Base-by-base conservation (phyloP, 2,113 vertebrate genomes). In the Perognathus longimembris region DNA sequence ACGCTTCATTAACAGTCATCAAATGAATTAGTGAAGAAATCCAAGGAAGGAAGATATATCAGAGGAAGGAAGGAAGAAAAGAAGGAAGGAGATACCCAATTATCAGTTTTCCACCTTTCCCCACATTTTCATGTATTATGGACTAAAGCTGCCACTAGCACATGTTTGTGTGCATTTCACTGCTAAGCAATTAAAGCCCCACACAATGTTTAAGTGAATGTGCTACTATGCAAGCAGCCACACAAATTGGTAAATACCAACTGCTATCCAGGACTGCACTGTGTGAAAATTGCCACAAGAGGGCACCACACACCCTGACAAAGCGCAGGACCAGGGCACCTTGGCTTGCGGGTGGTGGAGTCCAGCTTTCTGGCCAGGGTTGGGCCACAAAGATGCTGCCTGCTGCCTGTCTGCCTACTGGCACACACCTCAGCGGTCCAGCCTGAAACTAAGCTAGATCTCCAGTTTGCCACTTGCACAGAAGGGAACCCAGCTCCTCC, bases 251-350 rank as follows among this genome's bases (percentile, higher is more conserved):
- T 21, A 57, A 59, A 50, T 4, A 3, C 73, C 6, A 2, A 20
- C 32, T 34, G 17, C 30, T 61, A 20, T 15, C 21, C 8, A 38
- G 54, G 1, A 17, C 17, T 97, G 97, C 94, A 97, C 79, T 95
- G 85, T 6, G 32, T 0, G 0, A 22, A 1, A 71, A 7, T 21
- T 34, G 81, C 96, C 98, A 96, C 97, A 89, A 98, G 98, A 96
- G 97, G 97, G 95, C 92, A 95, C 94, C 94, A 94, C 74, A 94
- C 15, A 90, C 95, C 96, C 90, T 96, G 69, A 40, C 45, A 93
- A 96, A 96, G 90, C 82, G 30, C 63, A 40, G n/a, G 24, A 5
- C 15, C 7, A 32, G 3, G 0, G 17, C 50, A 54, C 50, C 50
- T 54, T 45, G 6, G n/a, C n/a, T 45, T 45, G 45, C 12, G 45